Evolutionary conservation across 1,140 invertebrate species (phyloP), one percentile per base, ranked within the genome.

Genomic region (Neotoxoptera formosana): DNA sequence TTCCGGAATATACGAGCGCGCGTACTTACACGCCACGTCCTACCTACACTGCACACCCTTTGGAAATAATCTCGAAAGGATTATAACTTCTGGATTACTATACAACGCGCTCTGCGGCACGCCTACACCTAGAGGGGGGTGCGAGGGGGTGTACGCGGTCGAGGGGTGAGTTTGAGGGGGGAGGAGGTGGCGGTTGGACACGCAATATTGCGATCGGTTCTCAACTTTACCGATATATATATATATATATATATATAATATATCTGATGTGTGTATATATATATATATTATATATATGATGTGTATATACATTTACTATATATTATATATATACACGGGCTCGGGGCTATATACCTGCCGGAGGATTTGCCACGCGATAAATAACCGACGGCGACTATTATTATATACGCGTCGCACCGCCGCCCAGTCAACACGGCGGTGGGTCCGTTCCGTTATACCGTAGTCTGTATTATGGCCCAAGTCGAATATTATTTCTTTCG

Each of bases 31-130:
- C 9, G 11, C 45, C 41, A 41, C 41, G 41, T 41, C 41, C 41
- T 41, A 4, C 41, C 41, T n/a, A 23, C 45, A 1, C n/a, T n/a
- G n/a, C 84, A 11, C 25, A n/a, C 34, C 87, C 56, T 4, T 60
- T 91, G 34, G 53, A 91, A 91, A 91, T 91, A 91, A 91, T 67
- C 90, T 91, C 36, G 25, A 91, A 91, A 91, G 90, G 90, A 91
- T 91, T 91, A 91, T 91, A 91, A 91, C 41, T 91, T 91, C 90
- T 60, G 41, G 48, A 89, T 53, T 88, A 89, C 20, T 48, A 17
- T 48, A 88, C 30, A 7, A 17, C 17, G 36, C 34, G 7, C 34
- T 17, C 34, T 6, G 34, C 17, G 7, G 7, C 48, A 51, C 14
- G 47, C 47, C 47, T 8, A 48, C 47, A 8, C 7, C 47, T 6